phyloP scores from a whole-genome alignment of 2,113 vertebrate species.

The Micronisus gabar region DNA sequence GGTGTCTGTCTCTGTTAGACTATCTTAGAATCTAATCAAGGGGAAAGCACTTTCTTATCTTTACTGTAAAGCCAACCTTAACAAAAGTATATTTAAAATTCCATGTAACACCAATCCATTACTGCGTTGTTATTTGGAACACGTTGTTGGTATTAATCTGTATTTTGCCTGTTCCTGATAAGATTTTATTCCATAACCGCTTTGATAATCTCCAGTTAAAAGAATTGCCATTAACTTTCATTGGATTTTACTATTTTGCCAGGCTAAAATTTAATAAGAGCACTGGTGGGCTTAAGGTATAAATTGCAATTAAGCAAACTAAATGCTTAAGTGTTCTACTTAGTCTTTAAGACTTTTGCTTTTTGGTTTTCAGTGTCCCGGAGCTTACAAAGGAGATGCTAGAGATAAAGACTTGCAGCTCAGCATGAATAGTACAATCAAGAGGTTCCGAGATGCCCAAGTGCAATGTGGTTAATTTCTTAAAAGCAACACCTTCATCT shows the following conservation, averaged over 20 bases:
- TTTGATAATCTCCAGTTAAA: background rate
- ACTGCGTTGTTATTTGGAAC: background rate
- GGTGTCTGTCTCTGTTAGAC: background rate
- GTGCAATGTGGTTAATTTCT: background rate
- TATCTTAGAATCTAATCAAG: background rate
- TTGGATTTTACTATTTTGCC: background rate
- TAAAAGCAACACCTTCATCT: background rate
- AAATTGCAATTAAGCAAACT: background rate
- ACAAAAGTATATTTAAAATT: background rate
- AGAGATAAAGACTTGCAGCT: background rate
- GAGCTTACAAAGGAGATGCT: background rate
- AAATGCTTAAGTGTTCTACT: background rate
- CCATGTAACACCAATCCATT: background rate
- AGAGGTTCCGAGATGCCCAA: background rate
- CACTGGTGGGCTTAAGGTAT: background rate
- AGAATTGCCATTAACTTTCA: background rate
- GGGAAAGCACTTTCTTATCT: background rate
- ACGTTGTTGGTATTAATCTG: background rate
- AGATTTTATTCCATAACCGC: background rate
- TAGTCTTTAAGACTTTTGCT: background rate
- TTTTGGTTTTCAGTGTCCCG: slow-evolving; percentile 14
- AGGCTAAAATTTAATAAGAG: background rate
- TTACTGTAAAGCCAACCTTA: background rate
- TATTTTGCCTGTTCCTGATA: background rate
- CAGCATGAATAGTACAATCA: background rate